These are phyloP conservation scores for Delia radicum DNA, from an alignment of 1,140 invertebrate species.

Conservation along the genomic window DNA sequence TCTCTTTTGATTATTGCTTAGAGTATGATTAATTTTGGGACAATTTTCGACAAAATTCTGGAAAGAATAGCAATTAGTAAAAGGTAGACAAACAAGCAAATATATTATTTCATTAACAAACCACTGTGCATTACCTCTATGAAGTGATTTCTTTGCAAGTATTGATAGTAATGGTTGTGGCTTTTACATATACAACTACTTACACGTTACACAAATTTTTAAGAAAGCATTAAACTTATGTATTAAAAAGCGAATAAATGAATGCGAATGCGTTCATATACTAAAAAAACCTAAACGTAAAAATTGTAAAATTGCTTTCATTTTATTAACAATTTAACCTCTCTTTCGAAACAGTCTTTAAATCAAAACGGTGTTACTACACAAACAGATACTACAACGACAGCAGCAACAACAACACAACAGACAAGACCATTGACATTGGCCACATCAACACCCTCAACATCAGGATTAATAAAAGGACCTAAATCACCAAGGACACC, in stretches of 20 bases:
- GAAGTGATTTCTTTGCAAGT: too few species aligned
- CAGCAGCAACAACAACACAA: conserved; percentile 33
- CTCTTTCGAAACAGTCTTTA: conserved; percentile 43
- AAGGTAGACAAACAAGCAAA: too few species aligned
- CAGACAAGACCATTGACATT: conserved; percentile 17
- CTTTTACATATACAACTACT: not conserved
- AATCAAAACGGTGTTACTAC: conserved; percentile 45
- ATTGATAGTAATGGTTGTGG: not conserved
- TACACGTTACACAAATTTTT: not conserved
- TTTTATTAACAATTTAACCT: conserved; percentile 32
- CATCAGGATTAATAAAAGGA: not conserved
- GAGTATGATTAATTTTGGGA: too few species aligned
- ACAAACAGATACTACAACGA: conserved; percentile 26
- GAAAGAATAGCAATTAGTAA: too few species aligned
- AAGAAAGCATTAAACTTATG: not conserved
- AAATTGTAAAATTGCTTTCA: conserved; percentile 23
- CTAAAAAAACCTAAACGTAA: not conserved
- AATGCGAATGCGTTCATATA: not conserved
- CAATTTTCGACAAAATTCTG: too few species aligned
- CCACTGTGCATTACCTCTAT: too few species aligned
- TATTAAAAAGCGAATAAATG: not conserved
- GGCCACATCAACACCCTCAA: not conserved
- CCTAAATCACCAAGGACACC: conserved; percentile 6
- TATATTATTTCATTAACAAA: too few species aligned
- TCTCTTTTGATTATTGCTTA: too few species aligned